Evolutionary conservation across 2,888 invertebrate species (phyloP), one percentile per base, ranked within the genome.

Genomic region (Caprella mutica): DNA sequence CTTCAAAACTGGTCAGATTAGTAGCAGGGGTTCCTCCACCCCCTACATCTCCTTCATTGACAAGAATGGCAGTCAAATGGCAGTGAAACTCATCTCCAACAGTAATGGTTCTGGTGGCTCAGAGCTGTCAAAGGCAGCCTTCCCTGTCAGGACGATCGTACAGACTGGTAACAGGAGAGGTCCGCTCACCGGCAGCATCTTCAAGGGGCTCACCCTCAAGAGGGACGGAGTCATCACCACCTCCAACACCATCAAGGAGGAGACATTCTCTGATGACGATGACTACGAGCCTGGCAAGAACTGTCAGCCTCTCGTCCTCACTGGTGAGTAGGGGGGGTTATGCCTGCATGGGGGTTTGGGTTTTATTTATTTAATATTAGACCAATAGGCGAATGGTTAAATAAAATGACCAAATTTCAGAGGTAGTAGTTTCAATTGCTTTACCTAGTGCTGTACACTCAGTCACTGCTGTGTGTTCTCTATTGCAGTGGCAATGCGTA

Each of bases 261-360:
- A 48, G 30, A 23, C 29, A 4, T 30, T 48, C n/a, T 27, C 29
- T 30, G 29, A 27, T 5, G 48, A 48, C 30, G 48, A 48, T 5
- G 48, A 48, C 19, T 19, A 30, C 29, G 48, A 48, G 48, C 27
- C 33, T 21, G 29, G 29, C 19, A 48, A 48, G 48, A 48, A 48
- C 5, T 30, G 33, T 21, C 26, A 48, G 30, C 48, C 48, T 9
- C 48, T 48, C 48, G 48, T 48, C 2, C 48, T 48, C 19, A 48
- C 48, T 5, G 48, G 48, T 48, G 30, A 48, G 30, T 48, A 26
- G 6, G 6, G 6, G 19, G n/a, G 12, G 33, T 6, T 39, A 19
- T 39, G 39, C 21, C 8, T 39, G 2, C 14, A 6, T 6, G 14
- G 8, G 5, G 12, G 17, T 39, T 17, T 6, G 14, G 5, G 17